Evolutionary conservation across 2,797 vertebrate genomes (phyloP), one percentile per base, ranked within the genome.

Genomic region (Rousettus madagascariensis): DNA sequence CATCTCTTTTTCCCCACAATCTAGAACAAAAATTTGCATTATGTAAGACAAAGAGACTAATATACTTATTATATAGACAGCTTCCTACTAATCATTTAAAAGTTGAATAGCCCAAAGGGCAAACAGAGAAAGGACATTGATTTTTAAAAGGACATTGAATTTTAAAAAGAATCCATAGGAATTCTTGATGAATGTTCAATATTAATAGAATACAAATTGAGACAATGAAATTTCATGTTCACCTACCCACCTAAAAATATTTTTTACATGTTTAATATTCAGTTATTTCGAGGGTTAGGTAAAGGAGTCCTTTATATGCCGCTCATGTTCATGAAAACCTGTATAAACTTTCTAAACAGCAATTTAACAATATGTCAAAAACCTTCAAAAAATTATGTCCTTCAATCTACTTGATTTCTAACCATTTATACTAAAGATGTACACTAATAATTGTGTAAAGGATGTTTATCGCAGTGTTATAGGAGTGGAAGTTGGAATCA

Each of bases 151-250:
- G 26, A 66, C 8, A 89, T 49, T 49, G 15, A 49, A 20, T 43
- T 86, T 55, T 26, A 30, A 75, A 92, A 77, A 79, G 6, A 79
- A 69, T 78, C 8, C 3, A 38, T 49, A 83, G 33, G 28, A 86
- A 93, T 65, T 92, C 30, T 79, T 79, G 22, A 68, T 89, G 93
- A 93, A 82, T 57, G 10, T 72, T 94, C 46, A 90, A 19, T 90
- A 17, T 57, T 78, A 94, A 90, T n/a, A 91, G 55, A 86, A 84
- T 93, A 8, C 13, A 91, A 86, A 61, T 51, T 80, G 59, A 90
- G 20, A 36, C 2, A 84, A 65, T 22, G 91, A 86, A 66, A 82
- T 12, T 65, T 5, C 17, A 38, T 55, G 17, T 74, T 80, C 41
- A 75, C 2, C 12, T 90, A 30, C 63, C 22, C 9, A 74, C 0